Conservation (phyloP, 2,888 invertebrate species). For the Teleiodes luculella region DNA sequence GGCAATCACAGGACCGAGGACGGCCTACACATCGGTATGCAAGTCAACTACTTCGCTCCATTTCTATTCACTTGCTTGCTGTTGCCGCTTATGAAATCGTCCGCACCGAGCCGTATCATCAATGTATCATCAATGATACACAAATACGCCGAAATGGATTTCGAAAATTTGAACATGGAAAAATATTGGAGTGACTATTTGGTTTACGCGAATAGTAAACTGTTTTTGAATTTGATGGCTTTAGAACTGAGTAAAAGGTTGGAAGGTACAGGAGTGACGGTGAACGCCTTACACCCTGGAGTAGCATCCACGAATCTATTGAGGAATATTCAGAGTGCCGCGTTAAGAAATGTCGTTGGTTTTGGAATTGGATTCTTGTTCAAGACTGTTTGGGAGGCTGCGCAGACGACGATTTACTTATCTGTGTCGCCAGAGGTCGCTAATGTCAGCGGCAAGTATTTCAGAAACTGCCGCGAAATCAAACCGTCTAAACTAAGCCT, state of each 20-base stretch:
- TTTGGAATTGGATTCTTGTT: constrained; percentile 56
- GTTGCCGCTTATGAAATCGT: constrained; percentile 71
- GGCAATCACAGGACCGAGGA: constrained; percentile 79
- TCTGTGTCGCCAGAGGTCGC: constrained; percentile 76
- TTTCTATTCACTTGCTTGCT: constrained; percentile 84
- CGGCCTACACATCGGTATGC: constrained; percentile 83
- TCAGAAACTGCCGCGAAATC: constrained; percentile 76
- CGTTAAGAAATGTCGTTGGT: constrained; percentile 48
- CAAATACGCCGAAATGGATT: constrained; percentile 63
- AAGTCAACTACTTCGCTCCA: constrained; percentile 84
- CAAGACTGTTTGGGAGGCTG: constrained; percentile 81
- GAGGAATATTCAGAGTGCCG: constrained; percentile 75
- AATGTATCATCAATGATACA: constrained; percentile 81
- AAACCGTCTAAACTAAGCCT: constrained; percentile 72
- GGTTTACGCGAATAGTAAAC: constrained; percentile 76
- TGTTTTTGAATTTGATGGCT: constrained; percentile 82
- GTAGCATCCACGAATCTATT: constrained; percentile 82
- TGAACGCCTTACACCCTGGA: constrained; percentile 85
- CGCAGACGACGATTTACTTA: constrained; percentile 82
- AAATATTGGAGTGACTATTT: constrained; percentile 72
- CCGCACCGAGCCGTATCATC: constrained; percentile 80
- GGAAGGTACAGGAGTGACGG: constrained; percentile 81
- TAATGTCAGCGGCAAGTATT: constrained; percentile 81
- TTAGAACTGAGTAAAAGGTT: constrained; percentile 79
- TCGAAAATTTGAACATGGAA: constrained; percentile 70